phyloP scores from a whole-genome alignment of 2,797 vertebrate genomes.

The Xenentodon cancila region DNA sequence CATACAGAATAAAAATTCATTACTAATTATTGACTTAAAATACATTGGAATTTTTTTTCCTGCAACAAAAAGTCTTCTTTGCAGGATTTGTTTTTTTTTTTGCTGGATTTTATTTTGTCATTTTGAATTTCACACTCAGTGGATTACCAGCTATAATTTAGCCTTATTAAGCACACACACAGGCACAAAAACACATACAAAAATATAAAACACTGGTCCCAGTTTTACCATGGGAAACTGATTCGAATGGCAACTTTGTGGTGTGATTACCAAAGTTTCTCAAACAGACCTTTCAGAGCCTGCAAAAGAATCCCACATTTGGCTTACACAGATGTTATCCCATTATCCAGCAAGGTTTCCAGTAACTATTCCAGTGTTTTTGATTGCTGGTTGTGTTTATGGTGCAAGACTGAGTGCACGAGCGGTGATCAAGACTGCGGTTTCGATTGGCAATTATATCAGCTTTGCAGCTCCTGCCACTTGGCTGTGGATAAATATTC shows the following conservation, averaged over 20 bases:
- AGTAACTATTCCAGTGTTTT: constrained; percentile 26
- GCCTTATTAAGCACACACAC: background rate
- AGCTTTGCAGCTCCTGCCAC: constrained; percentile 7
- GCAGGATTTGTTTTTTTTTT: constrained; percentile 28
- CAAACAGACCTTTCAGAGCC: constrained; percentile 35
- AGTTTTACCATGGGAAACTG: constrained; percentile 54
- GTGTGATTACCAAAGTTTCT: constrained; percentile 25
- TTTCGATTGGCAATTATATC: constrained; percentile 4
- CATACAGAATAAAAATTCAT: constrained; percentile 20
- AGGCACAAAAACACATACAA: background rate
- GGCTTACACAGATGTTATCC: constrained; percentile 46
- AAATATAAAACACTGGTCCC: constrained; percentile 23
- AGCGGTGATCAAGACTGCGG: constrained; percentile 15
- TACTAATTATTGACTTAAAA: constrained; percentile 32
- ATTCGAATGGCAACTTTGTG: constrained; percentile 29
- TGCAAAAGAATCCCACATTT: constrained; percentile 45
- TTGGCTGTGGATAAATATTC: background rate
- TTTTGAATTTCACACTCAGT: constrained; percentile 23
- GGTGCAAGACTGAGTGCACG: constrained; percentile 3
- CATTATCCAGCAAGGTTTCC: constrained; percentile 19
- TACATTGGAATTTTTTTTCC: constrained; percentile 17
- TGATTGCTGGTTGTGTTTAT: constrained; percentile 36
- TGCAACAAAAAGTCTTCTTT: background rate
- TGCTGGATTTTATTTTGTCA: background rate
- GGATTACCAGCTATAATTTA: constrained; percentile 23